Conservation (phyloP, 2,888 invertebrate species). For the Uloborus plumipes region DNA sequence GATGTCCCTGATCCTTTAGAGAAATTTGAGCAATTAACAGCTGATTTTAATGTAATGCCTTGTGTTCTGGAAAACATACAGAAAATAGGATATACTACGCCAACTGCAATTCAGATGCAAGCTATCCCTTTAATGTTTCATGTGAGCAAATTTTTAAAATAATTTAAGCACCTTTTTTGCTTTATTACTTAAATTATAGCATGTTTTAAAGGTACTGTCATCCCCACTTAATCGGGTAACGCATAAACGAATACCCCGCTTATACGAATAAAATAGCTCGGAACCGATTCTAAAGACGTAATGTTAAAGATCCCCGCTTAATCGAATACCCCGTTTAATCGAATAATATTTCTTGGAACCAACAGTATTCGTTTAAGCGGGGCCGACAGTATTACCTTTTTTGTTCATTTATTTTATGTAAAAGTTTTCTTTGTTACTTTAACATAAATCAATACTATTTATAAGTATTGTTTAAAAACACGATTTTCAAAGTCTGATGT, state of each 20-base stretch:
- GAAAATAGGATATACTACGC: conserved; percentile 80
- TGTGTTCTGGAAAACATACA: conserved; percentile 80
- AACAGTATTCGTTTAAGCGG: too few species aligned
- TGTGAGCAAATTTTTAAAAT: conserved; percentile 29
- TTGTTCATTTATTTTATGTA: too few species aligned
- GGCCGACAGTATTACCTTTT: too few species aligned
- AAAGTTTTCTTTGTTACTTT: conserved; percentile 58
- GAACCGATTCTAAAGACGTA: too few species aligned
- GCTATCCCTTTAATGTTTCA: conserved; percentile 87
- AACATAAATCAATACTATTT: not conserved
- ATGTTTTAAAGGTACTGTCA: conserved; percentile 8
- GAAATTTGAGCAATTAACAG: conserved; percentile 72
- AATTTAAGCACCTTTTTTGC: not conserved
- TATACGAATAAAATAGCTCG: too few species aligned
- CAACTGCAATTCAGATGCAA: conserved; percentile 94
- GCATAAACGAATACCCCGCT: too few species aligned
- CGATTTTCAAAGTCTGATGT: too few species aligned
- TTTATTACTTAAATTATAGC: not conserved
- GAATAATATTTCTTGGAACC: too few species aligned
- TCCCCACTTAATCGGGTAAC: too few species aligned
- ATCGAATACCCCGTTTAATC: too few species aligned
- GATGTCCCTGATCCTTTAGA: conserved; percentile 83
- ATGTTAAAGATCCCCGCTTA: too few species aligned
- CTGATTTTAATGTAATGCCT: conserved; percentile 75
- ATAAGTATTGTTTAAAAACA: too few species aligned